Conservation (phyloP, 1,140 invertebrate genomes). For the Monochamus saltuarius region DNA sequence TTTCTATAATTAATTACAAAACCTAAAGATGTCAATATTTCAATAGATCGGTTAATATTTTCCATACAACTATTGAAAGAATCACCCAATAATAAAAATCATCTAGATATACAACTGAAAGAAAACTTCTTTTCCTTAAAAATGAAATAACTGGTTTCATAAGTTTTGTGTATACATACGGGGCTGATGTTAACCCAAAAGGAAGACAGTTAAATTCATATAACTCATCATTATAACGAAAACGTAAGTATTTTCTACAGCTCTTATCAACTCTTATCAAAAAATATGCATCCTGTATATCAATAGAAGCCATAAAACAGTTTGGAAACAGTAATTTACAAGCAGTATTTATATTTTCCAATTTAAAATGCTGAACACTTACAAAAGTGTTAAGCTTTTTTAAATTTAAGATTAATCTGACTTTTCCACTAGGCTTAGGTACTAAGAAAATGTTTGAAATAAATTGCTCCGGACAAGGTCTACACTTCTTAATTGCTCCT, state of each 20-base stretch:
- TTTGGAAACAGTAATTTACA: conserved; percentile 27
- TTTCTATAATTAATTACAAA: conserved; percentile 27
- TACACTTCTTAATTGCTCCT: conserved; percentile 7
- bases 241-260: conserved; percentile 31
- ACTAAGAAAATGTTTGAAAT: conserved; percentile 24
- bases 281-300: conserved; percentile 28
- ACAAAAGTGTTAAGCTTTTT: conserved; percentile 36
- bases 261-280: conserved; percentile 30
- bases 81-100: conserved; percentile 21
- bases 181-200: conserved; percentile 19
- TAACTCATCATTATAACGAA: conserved; percentile 24
- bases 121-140: conserved; percentile 7
- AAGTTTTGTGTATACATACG: conserved; percentile 20
- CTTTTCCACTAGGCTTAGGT: conserved; percentile 29
- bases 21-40: conserved; percentile 15
- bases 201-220: conserved; percentile 28
- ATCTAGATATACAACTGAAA: conserved; percentile 19
- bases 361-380: conserved; percentile 34
- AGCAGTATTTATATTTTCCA: conserved; percentile 35
- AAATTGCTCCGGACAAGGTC: conserved; percentile 27
- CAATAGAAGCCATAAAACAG: conserved; percentile 33
- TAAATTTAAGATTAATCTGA: conserved; percentile 38
- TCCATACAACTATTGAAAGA: conserved; percentile 8
- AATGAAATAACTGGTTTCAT: conserved; percentile 17
- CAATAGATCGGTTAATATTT: conserved; percentile 7